Evolutionary conservation across 2,797 vertebrate species (phyloP).

Genomic region (Cryptoblepharus egeriae): DNA sequence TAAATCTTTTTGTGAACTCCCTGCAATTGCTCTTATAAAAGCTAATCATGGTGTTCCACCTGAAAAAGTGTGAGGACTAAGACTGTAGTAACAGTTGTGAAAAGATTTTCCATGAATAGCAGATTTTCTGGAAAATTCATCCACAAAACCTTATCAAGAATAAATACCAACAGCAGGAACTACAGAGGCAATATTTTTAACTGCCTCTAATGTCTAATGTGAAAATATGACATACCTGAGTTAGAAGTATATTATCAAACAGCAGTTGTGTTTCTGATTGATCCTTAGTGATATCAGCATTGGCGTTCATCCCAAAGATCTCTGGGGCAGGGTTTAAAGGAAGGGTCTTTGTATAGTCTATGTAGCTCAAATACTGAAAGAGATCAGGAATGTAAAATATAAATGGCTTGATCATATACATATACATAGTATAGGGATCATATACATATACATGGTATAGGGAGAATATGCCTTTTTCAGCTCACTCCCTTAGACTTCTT

Average conservation of each 20-base stretch:
- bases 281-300: conserved; percentile 89
- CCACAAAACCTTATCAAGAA: neutral
- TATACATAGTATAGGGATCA: neutral
- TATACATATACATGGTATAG: neutral
- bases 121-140: neutral
- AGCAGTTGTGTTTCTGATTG: conserved; percentile 88
- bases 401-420: neutral
- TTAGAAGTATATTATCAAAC: conserved; percentile 88
- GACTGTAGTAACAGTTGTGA: neutral
- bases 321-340: conserved; percentile 87
- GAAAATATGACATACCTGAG: conserved; percentile 76
- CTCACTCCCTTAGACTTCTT: neutral
- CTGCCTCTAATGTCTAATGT: neutral
- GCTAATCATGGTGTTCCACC: conserved; percentile 28
- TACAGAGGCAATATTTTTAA: neutral
- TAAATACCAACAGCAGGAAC: neutral
- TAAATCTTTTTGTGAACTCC: conserved; percentile 5
- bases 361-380: conserved; percentile 83
- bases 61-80: conserved; percentile 15
- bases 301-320: conserved; percentile 89
- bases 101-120: neutral
- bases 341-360: conserved; percentile 85
- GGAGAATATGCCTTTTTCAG: neutral
- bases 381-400: neutral
- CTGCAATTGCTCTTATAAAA: conserved; percentile 5